Evolutionary conservation across 1,140 invertebrate species (phyloP).

Genomic region (Drosophila oshimai): DNA sequence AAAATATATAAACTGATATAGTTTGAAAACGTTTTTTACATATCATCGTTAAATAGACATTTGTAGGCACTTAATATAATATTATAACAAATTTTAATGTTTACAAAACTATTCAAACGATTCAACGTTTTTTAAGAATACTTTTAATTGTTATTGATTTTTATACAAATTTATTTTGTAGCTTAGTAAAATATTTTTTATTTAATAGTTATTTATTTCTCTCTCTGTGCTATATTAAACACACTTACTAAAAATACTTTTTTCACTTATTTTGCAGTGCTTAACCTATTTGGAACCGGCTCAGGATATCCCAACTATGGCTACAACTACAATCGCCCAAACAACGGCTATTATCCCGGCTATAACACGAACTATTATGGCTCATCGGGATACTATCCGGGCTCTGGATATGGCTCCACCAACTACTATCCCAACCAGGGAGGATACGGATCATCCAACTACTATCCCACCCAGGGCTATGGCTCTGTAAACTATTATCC

Average conservation of each 20-base stretch:
- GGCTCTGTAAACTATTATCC: conserved; percentile 36
- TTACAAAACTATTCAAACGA: no score
- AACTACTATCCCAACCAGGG: conserved; percentile 17
- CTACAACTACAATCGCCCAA: conserved; percentile 36
- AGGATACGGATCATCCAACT: conserved; percentile 23
- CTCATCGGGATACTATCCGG: conserved; percentile 7
- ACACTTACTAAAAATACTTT: background rate
- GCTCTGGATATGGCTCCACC: conserved; percentile 38
- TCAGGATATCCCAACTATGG: conserved; percentile 56
- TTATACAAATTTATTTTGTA: no score
- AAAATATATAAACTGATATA: no score
- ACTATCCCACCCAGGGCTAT: conserved; percentile 34
- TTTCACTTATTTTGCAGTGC: conserved; percentile 26
- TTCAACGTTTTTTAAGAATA: no score
- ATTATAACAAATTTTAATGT: no score
- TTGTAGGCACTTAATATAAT: no score
- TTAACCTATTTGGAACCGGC: conserved; percentile 64
- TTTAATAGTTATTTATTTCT: no score
- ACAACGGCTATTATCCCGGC: conserved; percentile 43
- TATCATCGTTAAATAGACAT: no score
- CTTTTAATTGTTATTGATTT: no score
- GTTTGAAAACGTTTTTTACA: no score
- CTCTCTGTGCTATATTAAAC: no score
- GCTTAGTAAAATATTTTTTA: no score
- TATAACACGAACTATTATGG: conserved; percentile 38